Conservation (phyloP, 2,113 vertebrate species). For the Erythrocercus mccallii region DNA sequence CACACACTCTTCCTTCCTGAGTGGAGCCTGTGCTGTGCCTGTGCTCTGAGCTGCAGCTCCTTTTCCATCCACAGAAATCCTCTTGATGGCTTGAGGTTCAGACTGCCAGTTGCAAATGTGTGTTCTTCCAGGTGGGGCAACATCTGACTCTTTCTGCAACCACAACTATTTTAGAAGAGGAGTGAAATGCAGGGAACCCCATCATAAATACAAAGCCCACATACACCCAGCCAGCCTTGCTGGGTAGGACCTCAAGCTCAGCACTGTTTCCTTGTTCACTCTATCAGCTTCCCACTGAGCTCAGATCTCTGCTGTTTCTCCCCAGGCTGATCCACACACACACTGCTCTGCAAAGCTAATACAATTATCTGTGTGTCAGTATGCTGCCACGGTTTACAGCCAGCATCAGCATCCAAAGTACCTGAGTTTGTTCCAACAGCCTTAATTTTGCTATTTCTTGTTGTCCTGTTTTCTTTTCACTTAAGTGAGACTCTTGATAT, state of each 20-base stretch:
- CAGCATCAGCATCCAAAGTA: not conserved
- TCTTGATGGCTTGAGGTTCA: not conserved
- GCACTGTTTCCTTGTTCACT: not conserved
- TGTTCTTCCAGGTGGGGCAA: not conserved
- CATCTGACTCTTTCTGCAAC: not conserved
- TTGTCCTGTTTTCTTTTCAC: not conserved
- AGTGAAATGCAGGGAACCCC: not conserved
- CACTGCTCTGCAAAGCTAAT: not conserved
- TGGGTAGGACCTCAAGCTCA: not conserved
- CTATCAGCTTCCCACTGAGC: not conserved
- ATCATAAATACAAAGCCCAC: not conserved
- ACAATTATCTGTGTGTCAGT: conserved; percentile 16
- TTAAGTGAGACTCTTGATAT: not conserved
- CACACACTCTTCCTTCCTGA: accelerated
- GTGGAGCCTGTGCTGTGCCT: not conserved
- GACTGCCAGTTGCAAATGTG: not conserved
- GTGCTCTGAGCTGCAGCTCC: not conserved
- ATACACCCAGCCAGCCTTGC: not conserved
- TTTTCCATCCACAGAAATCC: not conserved
- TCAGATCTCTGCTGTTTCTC: not conserved
- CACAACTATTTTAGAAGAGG: not conserved
- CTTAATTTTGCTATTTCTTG: not conserved
- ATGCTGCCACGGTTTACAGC: not conserved
- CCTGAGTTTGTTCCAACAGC: not conserved
- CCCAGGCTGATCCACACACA: not conserved